Evolutionary conservation across 2,888 invertebrate genomes (phyloP), one percentile per base, ranked within the genome.

Genomic region (Pollenia griseotomentosa): DNA sequence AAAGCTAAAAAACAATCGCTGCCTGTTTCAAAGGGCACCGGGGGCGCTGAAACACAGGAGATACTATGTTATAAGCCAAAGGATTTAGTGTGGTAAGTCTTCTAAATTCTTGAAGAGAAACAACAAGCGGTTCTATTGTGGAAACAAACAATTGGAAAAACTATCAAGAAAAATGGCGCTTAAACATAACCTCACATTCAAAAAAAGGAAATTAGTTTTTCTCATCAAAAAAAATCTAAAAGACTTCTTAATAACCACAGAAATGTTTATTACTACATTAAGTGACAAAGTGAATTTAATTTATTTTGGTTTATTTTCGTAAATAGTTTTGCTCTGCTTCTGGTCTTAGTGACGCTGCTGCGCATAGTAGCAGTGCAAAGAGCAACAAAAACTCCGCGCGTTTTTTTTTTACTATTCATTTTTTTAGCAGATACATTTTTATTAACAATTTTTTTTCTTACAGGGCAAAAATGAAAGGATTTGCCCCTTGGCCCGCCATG

Each of bases 381-480:
- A 42, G 23, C 19, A 61, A 42, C 16, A 78, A 81, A 86, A 89
- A 89, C 81, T 90, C 89, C 92, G 91, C 91, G 89, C 86, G 88
- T 86, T 90, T 19, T 90, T 90, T n/a, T 88, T 70, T 81, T 63
- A 46, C 23, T 16, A 61, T 48, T 51, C 8, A 46, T 48, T 70
- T 63, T n/a, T 59, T 68, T 51, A 68, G 68, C 48, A 78, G 55
- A 63, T 68, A 51, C 68, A 33, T 61, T 19, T 57, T 11, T 46
- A 55, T 23, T 12, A 6, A 10, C 40, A 9, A 5, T 19, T 74
- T 80, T 74, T 14, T 93, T 92, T 90, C 91, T 95, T 95, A 90
- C 95, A 99, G 98, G 98, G 98, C 98, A 84, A 98, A 98, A 95
- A 98, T 99, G 98, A 98, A 98, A 95, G 97, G 98, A 90, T 98